Base-by-base conservation (phyloP, 2,113 vertebrate genomes). In the Nothobranchius kuhntae region DNA sequence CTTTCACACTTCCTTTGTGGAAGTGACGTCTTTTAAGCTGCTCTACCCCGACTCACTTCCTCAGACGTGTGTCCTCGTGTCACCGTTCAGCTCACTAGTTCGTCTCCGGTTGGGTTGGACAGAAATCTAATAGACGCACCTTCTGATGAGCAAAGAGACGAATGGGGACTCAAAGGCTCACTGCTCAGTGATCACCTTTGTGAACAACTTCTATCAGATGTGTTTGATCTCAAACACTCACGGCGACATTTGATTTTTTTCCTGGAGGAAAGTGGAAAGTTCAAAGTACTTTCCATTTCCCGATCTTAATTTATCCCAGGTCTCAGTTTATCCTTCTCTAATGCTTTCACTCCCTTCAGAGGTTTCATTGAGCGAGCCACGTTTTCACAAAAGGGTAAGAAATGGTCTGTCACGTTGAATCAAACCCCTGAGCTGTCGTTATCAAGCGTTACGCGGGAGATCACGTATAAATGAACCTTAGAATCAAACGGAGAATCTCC, bases 371-470 rank as follows among this genome's bases (percentile, higher is more conserved):
- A 59, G 53, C 55, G 26, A 9, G 14, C 53, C n/a, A 14, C 44
- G 15, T 76, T 26, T 66, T 57, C 42, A 35, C 53, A 72, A 65
- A 78, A 69, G 71, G 77, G 65, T 68, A 74, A 69, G 56, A 66
- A 62, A 72, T 59, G 67, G 76, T 73, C 60, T 78, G 72, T 78
- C 78, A 79, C 53, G 35, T 67, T 63, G 52, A 70, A 76, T 68
- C 9, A 70, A 85, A 24, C 21, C 57, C 58, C 46, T 30, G 51
- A 71, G 67, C 44, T 50, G 46, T 65, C 0, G 8, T 61, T 82
- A 66, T 77, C 60, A 75, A 73, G 72, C 67, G 52, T 61, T 70
- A 54, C 63, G 60, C 46, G 7, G 61, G 68, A 78, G 72, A 68
- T 61, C 66, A n/a, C 7, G 52, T 13, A 51, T 45, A 53, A 63